These are phyloP conservation scores for Cryptoprocta ferox DNA, from an alignment of 2,797 vertebrate genomes.

Conservation along the genomic window DNA sequence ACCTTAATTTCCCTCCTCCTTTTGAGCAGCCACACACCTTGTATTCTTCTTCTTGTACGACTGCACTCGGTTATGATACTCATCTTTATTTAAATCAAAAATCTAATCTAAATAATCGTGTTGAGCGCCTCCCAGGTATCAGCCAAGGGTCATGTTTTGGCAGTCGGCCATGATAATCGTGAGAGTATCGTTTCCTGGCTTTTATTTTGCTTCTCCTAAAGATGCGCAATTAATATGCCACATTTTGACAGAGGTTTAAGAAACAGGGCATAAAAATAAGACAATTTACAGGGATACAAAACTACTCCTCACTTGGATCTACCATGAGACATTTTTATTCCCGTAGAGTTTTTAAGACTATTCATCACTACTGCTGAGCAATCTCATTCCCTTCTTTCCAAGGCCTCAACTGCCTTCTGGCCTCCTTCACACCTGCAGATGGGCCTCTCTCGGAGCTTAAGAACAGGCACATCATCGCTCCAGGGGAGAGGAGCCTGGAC, in stretches of 20 bases:
- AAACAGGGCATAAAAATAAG: background rate
- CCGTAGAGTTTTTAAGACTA: background rate
- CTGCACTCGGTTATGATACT: background rate
- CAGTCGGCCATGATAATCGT: background rate
- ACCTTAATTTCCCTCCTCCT: background rate
- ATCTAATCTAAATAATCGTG: background rate
- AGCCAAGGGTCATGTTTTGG: background rate
- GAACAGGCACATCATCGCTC: fast-evolving
- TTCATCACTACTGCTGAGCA: background rate
- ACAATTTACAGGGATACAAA: background rate
- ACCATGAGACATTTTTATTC: background rate
- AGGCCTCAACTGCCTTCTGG: background rate
- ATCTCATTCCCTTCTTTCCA: background rate
- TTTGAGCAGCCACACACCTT: background rate
- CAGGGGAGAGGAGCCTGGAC: background rate
- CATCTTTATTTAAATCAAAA: conserved; percentile 30
- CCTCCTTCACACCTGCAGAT: background rate
- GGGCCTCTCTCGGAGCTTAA: background rate
- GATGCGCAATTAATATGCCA: background rate
- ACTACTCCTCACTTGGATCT: background rate
- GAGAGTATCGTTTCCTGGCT: background rate
- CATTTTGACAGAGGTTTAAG: background rate
- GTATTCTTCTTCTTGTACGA: background rate
- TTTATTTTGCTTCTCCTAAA: conserved; percentile 44
- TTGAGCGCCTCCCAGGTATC: background rate